Percentiles rank a stretch among this genome's conserved stretches.
Conservation (phyloP, 2,113 vertebrate species). For the Aldabrachelys gigantea region DNA sequence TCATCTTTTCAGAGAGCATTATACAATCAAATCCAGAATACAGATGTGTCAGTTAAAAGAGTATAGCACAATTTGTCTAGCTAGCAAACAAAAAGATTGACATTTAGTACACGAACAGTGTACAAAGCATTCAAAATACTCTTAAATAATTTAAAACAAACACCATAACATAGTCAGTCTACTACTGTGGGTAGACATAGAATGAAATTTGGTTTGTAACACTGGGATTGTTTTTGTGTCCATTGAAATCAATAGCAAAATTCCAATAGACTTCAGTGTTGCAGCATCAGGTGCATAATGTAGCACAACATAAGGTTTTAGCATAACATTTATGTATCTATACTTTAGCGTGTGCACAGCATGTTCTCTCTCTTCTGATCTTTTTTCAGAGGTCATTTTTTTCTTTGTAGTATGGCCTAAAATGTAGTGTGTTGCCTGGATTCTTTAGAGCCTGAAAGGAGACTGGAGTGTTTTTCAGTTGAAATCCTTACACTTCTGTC, state of each 20-base stretch:
- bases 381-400: neutral
- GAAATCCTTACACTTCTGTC: neutral
- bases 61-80: neutral
- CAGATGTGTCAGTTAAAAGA: neutral
- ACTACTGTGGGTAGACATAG: neutral
- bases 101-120: neutral
- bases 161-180: neutral
- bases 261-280: accelerated
- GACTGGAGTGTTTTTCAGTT: neutral
- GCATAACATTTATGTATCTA: neutral
- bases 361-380: neutral
- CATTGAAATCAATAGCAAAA: neutral
- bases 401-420: neutral
- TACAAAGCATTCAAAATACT: neutral
- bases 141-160: neutral
- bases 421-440: neutral
- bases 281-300: neutral
- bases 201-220: neutral
- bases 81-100: neutral
- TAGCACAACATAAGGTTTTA: neutral
- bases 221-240: no score
- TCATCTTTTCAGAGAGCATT: neutral
- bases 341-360: neutral
- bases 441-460: neutral
- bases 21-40: neutral